phyloP scores from a whole-genome alignment of 2,797 vertebrate genomes.

The Bradypus variegatus region DNA sequence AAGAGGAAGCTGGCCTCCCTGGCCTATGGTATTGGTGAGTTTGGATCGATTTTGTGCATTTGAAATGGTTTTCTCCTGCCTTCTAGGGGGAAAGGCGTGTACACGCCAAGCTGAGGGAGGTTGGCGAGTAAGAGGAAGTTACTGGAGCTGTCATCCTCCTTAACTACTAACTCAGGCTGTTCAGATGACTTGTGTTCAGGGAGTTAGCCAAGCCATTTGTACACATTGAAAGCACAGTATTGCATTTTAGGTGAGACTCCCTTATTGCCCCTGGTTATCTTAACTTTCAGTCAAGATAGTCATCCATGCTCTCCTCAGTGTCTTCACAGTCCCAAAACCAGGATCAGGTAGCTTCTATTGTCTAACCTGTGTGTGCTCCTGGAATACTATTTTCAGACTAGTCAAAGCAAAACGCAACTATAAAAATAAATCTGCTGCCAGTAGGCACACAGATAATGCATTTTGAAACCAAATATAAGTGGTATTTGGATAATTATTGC shows the following conservation, averaged over 20 bases:
- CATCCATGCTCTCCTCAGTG: background rate
- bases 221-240: background rate
- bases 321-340: background rate
- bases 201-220: background rate
- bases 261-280: background rate
- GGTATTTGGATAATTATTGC: background rate
- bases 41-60: constrained; percentile 16
- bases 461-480: background rate
- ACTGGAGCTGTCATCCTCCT: constrained; percentile 54
- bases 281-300: background rate
- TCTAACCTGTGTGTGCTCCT: background rate
- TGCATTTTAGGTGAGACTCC: background rate
- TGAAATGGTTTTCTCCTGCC: constrained; percentile 50
- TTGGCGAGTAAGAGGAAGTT: constrained; percentile 52
- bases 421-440: background rate
- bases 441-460: background rate
- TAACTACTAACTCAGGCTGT: background rate
- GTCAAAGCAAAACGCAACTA: background rate
- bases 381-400: constrained; percentile 15
- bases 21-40: background rate
- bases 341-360: background rate
- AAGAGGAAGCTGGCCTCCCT: background rate
- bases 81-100: constrained; percentile 49
- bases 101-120: background rate
- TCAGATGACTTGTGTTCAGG: background rate